Evolutionary conservation across 2,113 vertebrate species (phyloP).

Genomic region (Ramphastos sulfuratus): DNA sequence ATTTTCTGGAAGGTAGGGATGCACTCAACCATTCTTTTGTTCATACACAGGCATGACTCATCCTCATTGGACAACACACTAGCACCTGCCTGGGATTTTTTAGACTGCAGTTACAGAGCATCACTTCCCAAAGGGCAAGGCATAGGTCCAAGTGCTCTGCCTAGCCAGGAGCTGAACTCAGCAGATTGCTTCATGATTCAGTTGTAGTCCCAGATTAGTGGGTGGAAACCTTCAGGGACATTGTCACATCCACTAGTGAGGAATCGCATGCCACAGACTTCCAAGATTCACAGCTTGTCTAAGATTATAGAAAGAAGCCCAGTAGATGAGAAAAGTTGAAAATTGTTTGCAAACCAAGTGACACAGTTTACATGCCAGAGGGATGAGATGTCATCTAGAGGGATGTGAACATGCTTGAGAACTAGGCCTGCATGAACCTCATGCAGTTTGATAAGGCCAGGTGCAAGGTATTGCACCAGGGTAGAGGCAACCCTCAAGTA

Average conservation of each 20-base stretch:
- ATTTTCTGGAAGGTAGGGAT: not conserved
- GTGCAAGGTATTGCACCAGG: no score
- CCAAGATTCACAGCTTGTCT: rapidly evolving
- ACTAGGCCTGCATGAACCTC: no score
- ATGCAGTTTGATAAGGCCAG: no score
- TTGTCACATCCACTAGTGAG: not conserved
- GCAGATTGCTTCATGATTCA: rapidly evolving
- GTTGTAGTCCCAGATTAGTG: rapidly evolving
- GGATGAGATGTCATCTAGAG: no score
- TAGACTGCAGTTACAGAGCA: rapidly evolving
- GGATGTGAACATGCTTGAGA: no score
- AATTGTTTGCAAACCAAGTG: no score
- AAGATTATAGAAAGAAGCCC: not conserved
- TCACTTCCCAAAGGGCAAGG: not conserved
- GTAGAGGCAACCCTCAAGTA: no score
- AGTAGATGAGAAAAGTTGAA: not conserved
- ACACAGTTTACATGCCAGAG: no score
- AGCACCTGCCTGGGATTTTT: not conserved
- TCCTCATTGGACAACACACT: not conserved
- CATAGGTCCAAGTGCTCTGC: not conserved
- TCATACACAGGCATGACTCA: rapidly evolving
- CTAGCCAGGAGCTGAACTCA: rapidly evolving
- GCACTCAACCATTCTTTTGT: not conserved
- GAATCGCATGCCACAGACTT: not conserved
- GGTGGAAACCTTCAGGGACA: not conserved